Conservation (phyloP, 2,888 invertebrate genomes). For the Marasmarcha lunaedactyla region DNA sequence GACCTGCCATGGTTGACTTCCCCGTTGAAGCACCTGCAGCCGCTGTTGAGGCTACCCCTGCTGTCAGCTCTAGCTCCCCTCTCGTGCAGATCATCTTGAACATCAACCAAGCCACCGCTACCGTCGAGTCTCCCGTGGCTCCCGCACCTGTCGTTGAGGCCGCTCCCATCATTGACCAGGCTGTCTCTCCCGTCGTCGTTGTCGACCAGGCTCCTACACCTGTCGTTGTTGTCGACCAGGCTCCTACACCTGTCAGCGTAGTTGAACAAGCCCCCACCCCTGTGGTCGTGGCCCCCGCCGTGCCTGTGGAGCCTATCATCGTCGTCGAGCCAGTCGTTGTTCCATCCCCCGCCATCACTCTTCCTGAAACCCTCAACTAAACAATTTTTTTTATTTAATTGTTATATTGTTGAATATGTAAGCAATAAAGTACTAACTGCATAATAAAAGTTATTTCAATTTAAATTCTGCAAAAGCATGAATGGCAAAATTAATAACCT, state of each 20-base stretch:
- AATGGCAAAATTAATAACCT: too few relatives aligned
- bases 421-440: too few relatives aligned
- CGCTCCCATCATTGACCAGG: background rate
- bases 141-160: background rate
- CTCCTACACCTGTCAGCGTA: constrained; percentile 8
- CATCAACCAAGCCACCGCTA: constrained; percentile 5
- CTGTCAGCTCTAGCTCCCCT: constrained; percentile 12
- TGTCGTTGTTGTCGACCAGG: constrained; percentile 6
- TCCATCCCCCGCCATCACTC: background rate
- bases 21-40: background rate
- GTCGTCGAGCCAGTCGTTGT: constrained; percentile 1
- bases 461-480: too few relatives aligned
- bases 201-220: background rate
- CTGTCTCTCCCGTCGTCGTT: background rate
- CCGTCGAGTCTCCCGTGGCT: constrained; percentile 1
- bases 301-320: constrained; percentile 5
- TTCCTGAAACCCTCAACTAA: constrained; percentile 14
- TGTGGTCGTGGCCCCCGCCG: constrained; percentile 5
- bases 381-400: background rate
- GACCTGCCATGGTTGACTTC: background rate
- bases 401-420: too few relatives aligned
- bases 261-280: constrained; percentile 3
- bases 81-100: constrained; percentile 22
- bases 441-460: too few relatives aligned
- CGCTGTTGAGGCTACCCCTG: background rate